Conservation (phyloP, 2,888 invertebrate genomes). For the Junonia oenone region DNA sequence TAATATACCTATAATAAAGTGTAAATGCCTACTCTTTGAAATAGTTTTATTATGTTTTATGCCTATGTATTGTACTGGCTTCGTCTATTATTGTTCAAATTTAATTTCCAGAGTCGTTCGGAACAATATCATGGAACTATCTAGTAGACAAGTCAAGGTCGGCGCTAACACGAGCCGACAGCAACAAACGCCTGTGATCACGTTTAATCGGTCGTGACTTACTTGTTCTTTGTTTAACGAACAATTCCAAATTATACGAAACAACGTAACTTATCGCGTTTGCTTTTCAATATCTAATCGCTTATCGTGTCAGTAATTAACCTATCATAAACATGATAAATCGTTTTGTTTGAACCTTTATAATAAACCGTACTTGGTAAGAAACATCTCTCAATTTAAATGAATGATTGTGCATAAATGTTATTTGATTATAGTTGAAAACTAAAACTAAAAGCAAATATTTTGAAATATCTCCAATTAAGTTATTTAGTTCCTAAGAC, state of each 20-base stretch:
- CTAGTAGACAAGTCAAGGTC: slow-evolving; percentile 45
- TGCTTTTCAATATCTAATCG: slow-evolving; percentile 26
- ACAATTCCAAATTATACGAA: slow-evolving; percentile 29
- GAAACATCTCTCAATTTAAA: background rate
- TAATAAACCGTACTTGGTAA: background rate
- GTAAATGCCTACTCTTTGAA: too few species aligned
- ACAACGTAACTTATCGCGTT: slow-evolving; percentile 25
- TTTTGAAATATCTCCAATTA: background rate
- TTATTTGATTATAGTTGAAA: background rate
- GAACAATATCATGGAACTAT: slow-evolving; percentile 20
- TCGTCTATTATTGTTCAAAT: background rate
- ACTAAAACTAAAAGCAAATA: background rate
- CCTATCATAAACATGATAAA: slow-evolving; percentile 5
- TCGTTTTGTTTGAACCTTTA: slow-evolving; percentile 4
- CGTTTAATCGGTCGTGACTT: slow-evolving; percentile 41
- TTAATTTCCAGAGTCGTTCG: background rate
- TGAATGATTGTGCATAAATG: background rate
- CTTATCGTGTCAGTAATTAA: slow-evolving; percentile 26
- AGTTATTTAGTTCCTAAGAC: background rate
- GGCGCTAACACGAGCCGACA: slow-evolving; percentile 38
- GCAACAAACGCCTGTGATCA: slow-evolving; percentile 34
- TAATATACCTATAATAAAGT: too few species aligned
- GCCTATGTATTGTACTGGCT: too few species aligned
- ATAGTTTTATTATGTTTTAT: too few species aligned
- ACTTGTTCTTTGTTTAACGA: slow-evolving; percentile 33